phyloP scores from a whole-genome alignment of 2,888 invertebrate genomes.

The Drosophila neonasuta region DNA sequence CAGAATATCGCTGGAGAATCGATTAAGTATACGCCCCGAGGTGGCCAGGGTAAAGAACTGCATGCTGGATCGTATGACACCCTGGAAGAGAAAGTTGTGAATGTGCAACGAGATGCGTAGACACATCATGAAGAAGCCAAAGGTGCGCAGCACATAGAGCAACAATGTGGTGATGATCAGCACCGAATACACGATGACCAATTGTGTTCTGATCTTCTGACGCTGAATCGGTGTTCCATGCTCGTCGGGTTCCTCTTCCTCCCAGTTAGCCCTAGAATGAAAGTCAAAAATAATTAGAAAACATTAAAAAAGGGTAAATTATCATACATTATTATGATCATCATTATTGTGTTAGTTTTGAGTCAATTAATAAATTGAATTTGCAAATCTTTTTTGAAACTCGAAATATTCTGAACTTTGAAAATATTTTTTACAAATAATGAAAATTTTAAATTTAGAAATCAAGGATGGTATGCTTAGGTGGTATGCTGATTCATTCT shows the following conservation, averaged over 20 bases:
- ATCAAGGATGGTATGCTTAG: too few species aligned
- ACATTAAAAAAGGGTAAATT: too few species aligned
- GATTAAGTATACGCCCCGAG: slow-evolving; percentile 87
- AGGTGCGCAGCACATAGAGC: slow-evolving; percentile 84
- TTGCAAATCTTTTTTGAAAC: too few species aligned
- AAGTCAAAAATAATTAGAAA: too few species aligned
- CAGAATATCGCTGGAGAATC: slow-evolving; percentile 89
- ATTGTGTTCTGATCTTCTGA: slow-evolving; percentile 57
- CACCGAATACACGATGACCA: slow-evolving; percentile 76
- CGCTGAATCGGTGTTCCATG: slow-evolving; percentile 58
- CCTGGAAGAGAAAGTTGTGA: slow-evolving; percentile 90
- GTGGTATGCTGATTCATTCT: too few species aligned
- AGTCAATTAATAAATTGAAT: too few species aligned
- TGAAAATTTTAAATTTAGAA: too few species aligned
- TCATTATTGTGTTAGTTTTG: too few species aligned
- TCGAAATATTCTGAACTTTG: too few species aligned
- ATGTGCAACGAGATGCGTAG: slow-evolving; percentile 88
- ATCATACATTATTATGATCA: too few species aligned
- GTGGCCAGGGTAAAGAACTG: slow-evolving; percentile 89
- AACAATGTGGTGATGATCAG: slow-evolving; percentile 75
- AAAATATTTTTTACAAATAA: too few species aligned
- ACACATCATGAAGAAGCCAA: slow-evolving; percentile 88
- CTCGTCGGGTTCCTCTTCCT: slow-evolving; percentile 72
- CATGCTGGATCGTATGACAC: slow-evolving; percentile 87
- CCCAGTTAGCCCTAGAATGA: slow-evolving; percentile 81